phyloP scores from a whole-genome alignment of 2,797 vertebrate species.

The Pantherophis alleghaniensis region DNA sequence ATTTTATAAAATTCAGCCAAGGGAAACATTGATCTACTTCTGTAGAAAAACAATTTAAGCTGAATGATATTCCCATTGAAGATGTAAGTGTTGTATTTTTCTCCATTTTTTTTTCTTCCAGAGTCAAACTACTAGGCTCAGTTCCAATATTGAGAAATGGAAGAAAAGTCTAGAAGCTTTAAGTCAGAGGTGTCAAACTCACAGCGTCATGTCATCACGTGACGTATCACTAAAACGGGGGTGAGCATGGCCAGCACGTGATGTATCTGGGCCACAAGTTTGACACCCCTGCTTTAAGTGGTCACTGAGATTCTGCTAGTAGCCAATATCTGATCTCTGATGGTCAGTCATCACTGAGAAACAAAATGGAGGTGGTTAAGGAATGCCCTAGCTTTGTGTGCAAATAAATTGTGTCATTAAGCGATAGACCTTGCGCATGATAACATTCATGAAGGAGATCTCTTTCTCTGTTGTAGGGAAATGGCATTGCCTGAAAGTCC shows the following conservation, averaged over 20 bases:
- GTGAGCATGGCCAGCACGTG: too few species aligned
- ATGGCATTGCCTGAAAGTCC: not conserved
- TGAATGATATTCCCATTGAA: constrained; percentile 5
- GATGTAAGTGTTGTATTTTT: constrained; percentile 2
- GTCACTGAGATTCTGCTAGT: not conserved
- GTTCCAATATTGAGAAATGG: constrained; percentile 36
- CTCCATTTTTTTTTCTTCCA: constrained; percentile 13
- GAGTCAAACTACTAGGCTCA: constrained; percentile 29
- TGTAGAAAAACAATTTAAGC: constrained; percentile 18
- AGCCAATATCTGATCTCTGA: constrained; percentile 2
- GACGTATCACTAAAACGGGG: too few species aligned
- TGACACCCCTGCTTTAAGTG: not conserved
- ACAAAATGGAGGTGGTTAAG: not conserved
- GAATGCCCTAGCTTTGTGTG: not conserved
- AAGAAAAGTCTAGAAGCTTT: constrained; percentile 18
- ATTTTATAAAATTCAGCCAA: not conserved
- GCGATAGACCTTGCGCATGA: rapidly evolving
- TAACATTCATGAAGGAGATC: not conserved
- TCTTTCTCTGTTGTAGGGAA: not conserved
- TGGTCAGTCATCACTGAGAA: not conserved
- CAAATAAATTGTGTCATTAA: not conserved
- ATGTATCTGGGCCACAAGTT: too few species aligned
- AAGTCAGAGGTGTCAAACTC: not conserved
- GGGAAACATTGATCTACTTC: not conserved
- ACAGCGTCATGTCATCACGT: too few species aligned